Evolutionary conservation across 2,888 invertebrate species (phyloP).

Genomic region (Panzeria rudis): DNA sequence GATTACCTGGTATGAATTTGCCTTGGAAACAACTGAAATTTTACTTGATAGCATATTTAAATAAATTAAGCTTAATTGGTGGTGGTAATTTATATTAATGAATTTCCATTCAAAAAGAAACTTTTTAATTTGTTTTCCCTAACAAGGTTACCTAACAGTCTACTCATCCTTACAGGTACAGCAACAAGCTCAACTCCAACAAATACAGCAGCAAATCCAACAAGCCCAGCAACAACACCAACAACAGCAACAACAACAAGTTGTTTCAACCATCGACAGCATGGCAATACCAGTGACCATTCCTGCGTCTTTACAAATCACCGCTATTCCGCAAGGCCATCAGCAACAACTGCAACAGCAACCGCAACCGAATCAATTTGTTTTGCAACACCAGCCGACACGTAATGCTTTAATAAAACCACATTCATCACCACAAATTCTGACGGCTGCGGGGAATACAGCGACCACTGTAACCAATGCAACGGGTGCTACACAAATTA

Average conservation of each 20-base stretch:
- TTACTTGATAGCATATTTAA: no score
- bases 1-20: no score
- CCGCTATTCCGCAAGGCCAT: conserved; percentile 69
- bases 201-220: conserved; percentile 72
- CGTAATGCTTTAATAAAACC: conserved; percentile 72
- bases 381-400: conserved; percentile 63
- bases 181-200: conserved; percentile 74
- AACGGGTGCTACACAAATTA: conserved; percentile 70
- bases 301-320: conserved; percentile 75
- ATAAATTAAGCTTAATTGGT: conserved; percentile 49
- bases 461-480: conserved; percentile 68
- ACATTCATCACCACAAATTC: conserved; percentile 51
- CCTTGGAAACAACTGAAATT: no score
- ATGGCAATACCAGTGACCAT: conserved; percentile 68
- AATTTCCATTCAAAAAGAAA: conserved; percentile 66
- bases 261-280: conserved; percentile 78
- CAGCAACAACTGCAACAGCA: conserved; percentile 65
- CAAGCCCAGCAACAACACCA: conserved; percentile 75
- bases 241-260: conserved; percentile 77
- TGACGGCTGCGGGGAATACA: conserved; percentile 42
- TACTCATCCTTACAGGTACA: conserved; percentile 74
- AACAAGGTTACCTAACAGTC: conserved; percentile 72
- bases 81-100: conserved; percentile 65
- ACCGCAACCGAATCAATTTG: conserved; percentile 72
- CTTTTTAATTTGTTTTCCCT: conserved; percentile 71